phyloP scores from a whole-genome alignment of 2,797 vertebrate genomes.

The Hybognathus amarus region DNA sequence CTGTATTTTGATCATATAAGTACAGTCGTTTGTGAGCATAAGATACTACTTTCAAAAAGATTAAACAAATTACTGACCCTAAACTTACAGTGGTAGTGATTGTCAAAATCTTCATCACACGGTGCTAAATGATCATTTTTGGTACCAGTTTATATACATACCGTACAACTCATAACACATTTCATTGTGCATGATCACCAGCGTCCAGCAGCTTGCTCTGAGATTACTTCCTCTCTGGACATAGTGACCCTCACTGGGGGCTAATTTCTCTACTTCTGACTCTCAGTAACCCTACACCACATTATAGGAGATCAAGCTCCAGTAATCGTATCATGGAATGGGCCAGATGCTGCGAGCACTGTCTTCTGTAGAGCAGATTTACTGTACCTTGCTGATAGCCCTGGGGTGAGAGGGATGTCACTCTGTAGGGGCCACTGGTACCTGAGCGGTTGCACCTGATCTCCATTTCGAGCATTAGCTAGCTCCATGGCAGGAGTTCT shows the following conservation, averaged over 20 bases:
- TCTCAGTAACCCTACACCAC: background rate
- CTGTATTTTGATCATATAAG: background rate
- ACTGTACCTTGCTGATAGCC: slow-evolving; percentile 72
- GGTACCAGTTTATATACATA: background rate
- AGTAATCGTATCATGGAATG: background rate
- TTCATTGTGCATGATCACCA: background rate
- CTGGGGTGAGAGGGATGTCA: slow-evolving; percentile 71
- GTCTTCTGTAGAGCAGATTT: background rate
- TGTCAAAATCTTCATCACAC: background rate
- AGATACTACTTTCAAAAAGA: background rate
- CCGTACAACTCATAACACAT: background rate
- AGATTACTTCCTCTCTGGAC: background rate
- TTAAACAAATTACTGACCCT: too few species aligned
- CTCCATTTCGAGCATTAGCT: slow-evolving; percentile 68
- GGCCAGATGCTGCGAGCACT: background rate
- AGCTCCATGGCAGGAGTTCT: slow-evolving; percentile 75
- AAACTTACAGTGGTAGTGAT: background rate
- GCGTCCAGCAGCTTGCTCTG: background rate
- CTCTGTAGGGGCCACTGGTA: slow-evolving; percentile 72
- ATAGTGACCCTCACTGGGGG: background rate
- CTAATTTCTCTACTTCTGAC: background rate
- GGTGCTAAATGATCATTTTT: background rate
- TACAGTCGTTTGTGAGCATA: too few species aligned
- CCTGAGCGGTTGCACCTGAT: slow-evolving; percentile 76
- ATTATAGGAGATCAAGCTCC: background rate